Evolutionary conservation across 2,888 invertebrate species (phyloP).

Genomic region (Maniola hyperantus): DNA sequence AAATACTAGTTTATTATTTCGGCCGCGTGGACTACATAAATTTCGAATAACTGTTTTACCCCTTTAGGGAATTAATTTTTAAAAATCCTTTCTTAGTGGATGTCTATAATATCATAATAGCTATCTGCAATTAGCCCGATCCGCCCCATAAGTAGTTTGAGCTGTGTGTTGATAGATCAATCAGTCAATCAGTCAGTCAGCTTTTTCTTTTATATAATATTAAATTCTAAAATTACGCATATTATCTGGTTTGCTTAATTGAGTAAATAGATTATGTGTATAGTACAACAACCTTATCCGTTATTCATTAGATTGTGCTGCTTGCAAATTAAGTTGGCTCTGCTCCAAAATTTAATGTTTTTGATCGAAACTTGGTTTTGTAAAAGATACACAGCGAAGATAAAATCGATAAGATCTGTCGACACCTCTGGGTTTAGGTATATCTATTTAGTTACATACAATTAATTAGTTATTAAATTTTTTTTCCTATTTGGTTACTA

Average conservation of each 20-base stretch:
- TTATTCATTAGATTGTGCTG: slow-evolving; percentile 48
- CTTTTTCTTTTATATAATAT: too few relatives aligned
- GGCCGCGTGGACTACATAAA: too few relatives aligned
- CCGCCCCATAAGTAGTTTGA: too few relatives aligned
- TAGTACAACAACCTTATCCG: slow-evolving; percentile 43
- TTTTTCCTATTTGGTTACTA: background rate
- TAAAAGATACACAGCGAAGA: background rate
- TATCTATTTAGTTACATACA: background rate
- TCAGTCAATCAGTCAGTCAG: too few relatives aligned
- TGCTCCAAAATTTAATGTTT: slow-evolving; percentile 44
- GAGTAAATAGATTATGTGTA: slow-evolving; percentile 38
- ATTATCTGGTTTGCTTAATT: slow-evolving; percentile 28
- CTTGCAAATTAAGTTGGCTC: slow-evolving; percentile 45
- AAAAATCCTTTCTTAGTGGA: too few relatives aligned
- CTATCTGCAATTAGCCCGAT: too few relatives aligned
- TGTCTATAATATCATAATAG: too few relatives aligned
- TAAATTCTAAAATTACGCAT: background rate
- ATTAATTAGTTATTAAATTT: background rate
- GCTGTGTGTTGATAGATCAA: too few relatives aligned
- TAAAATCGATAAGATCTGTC: slow-evolving; percentile 1
- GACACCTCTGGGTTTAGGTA: background rate
- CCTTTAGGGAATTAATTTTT: too few relatives aligned
- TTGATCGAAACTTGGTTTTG: slow-evolving; percentile 37
- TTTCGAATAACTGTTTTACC: too few relatives aligned
- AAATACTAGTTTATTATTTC: too few relatives aligned